Conservation (phyloP, 2,888 invertebrate genomes). For the Mythimna pallens region DNA sequence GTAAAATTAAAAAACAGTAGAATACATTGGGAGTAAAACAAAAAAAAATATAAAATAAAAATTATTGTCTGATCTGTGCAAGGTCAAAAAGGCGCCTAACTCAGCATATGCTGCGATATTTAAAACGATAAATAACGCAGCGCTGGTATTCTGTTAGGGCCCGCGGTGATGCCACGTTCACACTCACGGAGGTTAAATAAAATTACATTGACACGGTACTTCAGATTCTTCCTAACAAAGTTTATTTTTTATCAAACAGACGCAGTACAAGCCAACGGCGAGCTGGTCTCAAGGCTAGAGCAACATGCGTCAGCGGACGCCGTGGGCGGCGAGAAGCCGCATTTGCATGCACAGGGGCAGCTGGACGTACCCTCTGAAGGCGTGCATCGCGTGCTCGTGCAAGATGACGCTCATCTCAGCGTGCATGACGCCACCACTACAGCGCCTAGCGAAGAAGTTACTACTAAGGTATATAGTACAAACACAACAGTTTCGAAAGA, state of each 20-base stretch:
- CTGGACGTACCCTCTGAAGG: constrained; percentile 90
- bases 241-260: constrained; percentile 67
- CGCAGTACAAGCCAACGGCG: constrained; percentile 83
- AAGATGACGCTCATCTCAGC: constrained; percentile 82
- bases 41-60: too few relatives aligned
- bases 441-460: constrained; percentile 79
- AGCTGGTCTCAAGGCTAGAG: constrained; percentile 83
- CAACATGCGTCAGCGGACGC: constrained; percentile 83
- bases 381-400: constrained; percentile 88
- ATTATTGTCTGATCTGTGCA: too few relatives aligned
- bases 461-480: constrained; percentile 78
- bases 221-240: background rate
- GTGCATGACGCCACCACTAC: constrained; percentile 78
- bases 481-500: too few relatives aligned
- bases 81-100: too few relatives aligned
- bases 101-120: too few relatives aligned
- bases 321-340: constrained; percentile 81
- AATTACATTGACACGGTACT: too few relatives aligned
- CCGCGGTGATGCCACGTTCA: too few relatives aligned
- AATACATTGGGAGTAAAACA: too few relatives aligned
- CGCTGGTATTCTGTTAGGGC: too few relatives aligned
- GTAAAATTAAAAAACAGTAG: too few relatives aligned
- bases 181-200: too few relatives aligned
- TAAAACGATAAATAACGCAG: too few relatives aligned
- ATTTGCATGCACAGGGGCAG: constrained; percentile 87